Conservation (phyloP, 2,113 vertebrate genomes). For the Muntiacus muntjak region DNA sequence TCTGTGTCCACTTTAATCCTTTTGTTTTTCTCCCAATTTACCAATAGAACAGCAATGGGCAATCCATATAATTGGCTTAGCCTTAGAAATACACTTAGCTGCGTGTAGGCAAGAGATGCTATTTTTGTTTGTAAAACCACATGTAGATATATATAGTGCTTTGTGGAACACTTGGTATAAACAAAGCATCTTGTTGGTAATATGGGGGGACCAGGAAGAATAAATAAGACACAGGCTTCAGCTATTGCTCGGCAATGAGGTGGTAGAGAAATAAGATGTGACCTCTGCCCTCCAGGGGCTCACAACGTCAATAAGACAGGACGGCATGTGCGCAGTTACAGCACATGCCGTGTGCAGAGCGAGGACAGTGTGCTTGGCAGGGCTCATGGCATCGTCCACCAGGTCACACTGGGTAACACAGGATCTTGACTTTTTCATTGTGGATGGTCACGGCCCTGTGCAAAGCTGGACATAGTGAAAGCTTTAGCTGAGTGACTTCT, state of each 20-base stretch:
- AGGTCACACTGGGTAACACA: not conserved
- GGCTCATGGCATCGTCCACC: rapidly evolving
- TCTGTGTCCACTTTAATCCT: not conserved
- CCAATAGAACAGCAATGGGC: not conserved
- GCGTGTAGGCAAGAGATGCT: not conserved
- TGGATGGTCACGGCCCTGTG: rapidly evolving
- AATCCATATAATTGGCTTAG: not conserved
- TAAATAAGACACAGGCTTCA: not conserved
- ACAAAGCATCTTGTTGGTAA: not conserved
- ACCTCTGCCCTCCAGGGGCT: not conserved
- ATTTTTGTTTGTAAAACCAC: not conserved
- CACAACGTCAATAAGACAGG: not conserved
- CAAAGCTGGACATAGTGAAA: not conserved
- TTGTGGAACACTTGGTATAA: not conserved
- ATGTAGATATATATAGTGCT: not conserved
- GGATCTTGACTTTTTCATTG: not conserved
- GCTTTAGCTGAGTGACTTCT: not conserved
- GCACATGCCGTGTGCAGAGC: not conserved
- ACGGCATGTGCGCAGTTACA: rapidly evolving
- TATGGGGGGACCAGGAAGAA: not conserved
- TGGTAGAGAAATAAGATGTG: rapidly evolving
- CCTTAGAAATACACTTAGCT: not conserved
- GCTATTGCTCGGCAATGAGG: not conserved
- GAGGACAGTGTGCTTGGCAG: rapidly evolving
- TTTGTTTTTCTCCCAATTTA: not conserved